These are phyloP conservation scores for Drosophila varians DNA, from an alignment of 1,140 invertebrate genomes.

Conservation along the genomic window DNA sequence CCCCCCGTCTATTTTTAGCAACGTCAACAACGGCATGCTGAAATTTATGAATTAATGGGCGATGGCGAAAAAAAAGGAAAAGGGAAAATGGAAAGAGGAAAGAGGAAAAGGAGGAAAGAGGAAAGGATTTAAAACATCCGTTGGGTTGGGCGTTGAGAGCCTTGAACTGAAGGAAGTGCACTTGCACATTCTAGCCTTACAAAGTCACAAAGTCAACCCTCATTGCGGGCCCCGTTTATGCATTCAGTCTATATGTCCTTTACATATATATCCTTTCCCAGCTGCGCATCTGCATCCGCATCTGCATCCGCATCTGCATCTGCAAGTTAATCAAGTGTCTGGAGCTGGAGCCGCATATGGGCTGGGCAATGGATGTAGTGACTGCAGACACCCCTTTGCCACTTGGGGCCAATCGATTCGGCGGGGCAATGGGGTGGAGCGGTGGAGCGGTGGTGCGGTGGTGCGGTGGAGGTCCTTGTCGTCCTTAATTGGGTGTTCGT, in stretches of 20 bases:
- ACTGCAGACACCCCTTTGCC: neutral
- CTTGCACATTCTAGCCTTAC: constrained; percentile 8
- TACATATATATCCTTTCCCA: neutral
- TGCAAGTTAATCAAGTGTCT: constrained; percentile 24
- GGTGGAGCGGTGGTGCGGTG: no score
- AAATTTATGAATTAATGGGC: constrained; percentile 44
- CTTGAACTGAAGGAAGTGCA: constrained; percentile 45
- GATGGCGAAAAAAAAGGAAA: neutral
- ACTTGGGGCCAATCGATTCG: neutral
- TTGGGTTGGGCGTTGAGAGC: constrained; percentile 16
- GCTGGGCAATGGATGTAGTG: neutral
- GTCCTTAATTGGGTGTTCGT: neutral
- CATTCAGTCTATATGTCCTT: neutral
- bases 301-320: constrained; percentile 9
- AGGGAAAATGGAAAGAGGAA: no score
- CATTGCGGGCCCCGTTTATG: constrained; percentile 17
- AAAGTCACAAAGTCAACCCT: neutral
- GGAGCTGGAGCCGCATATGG: constrained; percentile 9
- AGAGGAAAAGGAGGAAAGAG: no score
- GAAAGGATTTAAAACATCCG: neutral
- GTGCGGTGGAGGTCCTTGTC: neutral
- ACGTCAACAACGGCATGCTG: constrained; percentile 35
- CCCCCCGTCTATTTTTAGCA: constrained; percentile 37
- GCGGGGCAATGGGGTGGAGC: no score
- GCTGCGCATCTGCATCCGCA: constrained; percentile 1